Conservation (phyloP, 2,888 invertebrate genomes). For the Cabera pusaria region DNA sequence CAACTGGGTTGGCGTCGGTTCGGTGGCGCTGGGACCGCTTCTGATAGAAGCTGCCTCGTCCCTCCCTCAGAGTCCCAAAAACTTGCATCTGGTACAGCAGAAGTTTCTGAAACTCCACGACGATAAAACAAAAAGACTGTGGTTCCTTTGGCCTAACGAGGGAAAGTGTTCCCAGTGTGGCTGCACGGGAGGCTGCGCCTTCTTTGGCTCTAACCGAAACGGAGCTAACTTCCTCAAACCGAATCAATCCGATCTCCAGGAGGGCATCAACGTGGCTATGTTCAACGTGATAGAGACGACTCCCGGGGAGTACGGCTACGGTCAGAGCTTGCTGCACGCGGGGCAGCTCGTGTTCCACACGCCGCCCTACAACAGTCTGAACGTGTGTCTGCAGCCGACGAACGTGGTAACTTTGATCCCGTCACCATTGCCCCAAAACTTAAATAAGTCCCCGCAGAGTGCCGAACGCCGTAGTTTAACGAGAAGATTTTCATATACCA, state of each 20-base stretch:
- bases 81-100: constrained; percentile 90
- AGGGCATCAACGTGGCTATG: constrained; percentile 92
- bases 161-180: constrained; percentile 92
- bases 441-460: constrained; percentile 68
- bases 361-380: constrained; percentile 92
- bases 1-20: constrained; percentile 96
- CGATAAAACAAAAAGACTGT: constrained; percentile 91
- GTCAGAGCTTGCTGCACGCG: constrained; percentile 95
- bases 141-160: constrained; percentile 96
- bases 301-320: constrained; percentile 94
- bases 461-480: constrained; percentile 71
- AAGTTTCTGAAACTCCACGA: constrained; percentile 93
- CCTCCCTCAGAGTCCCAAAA: constrained; percentile 89
- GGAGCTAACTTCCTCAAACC: constrained; percentile 95
- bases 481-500: constrained; percentile 75
- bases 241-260: constrained; percentile 89
- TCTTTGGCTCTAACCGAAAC: constrained; percentile 96
- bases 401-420: constrained; percentile 69
- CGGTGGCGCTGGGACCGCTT: constrained; percentile 94
- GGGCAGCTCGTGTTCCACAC: constrained; percentile 95
- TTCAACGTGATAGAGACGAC: constrained; percentile 88
- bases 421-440: constrained; percentile 66
- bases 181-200: constrained; percentile 96
- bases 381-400: constrained; percentile 89
- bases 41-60: constrained; percentile 95